Evolutionary conservation across 2,888 invertebrate species (phyloP), one percentile per base, ranked within the genome.

Genomic region (Drosophila flavopinicola): DNA sequence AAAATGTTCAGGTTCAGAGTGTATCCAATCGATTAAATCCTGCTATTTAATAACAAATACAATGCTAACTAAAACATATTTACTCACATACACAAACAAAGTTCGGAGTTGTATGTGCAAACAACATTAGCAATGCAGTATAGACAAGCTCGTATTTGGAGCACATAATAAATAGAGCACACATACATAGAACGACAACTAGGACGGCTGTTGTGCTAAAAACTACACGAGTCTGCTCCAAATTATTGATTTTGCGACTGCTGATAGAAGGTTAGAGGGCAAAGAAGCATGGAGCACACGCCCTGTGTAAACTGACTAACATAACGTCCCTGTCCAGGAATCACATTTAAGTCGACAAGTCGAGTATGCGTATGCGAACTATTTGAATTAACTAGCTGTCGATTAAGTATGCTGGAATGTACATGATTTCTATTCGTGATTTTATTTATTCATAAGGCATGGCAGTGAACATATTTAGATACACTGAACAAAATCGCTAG

Each of bases 241-340:
- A 52, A 35, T 44, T 83, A 78, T 78, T 65, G 77, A 78, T 78
- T 78, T 71, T 72, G 27, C 35, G 45, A 64, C 30, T 30, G 30
- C 9, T 13, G 23, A 27, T 30, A 35, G 35, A 25, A 20, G 15
- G 11, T 3, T n/a, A 11, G 13, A 1, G 30, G 1, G 30, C 20
- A 44, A 5, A n/a, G 13, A 25, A 41, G 24, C 2, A 20, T 17
- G 49, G 35, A 59, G 37, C 38, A 30, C 5, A 17, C 33, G 15
- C 25, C 32, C 39, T 51, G 49, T 33, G 48, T 57, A 68, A 68
- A 35, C n/a, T n/a, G n/a, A n/a, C n/a, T n/a, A n/a, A n/a, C n/a
- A n/a, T n/a, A n/a, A n/a, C n/a, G n/a, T n/a, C n/a, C n/a, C n/a
- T n/a, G n/a, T n/a, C n/a, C n/a, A n/a, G n/a, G n/a, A n/a, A n/a